Conservation (phyloP, 1,140 invertebrate species). For the Adoxophyes honmai region DNA sequence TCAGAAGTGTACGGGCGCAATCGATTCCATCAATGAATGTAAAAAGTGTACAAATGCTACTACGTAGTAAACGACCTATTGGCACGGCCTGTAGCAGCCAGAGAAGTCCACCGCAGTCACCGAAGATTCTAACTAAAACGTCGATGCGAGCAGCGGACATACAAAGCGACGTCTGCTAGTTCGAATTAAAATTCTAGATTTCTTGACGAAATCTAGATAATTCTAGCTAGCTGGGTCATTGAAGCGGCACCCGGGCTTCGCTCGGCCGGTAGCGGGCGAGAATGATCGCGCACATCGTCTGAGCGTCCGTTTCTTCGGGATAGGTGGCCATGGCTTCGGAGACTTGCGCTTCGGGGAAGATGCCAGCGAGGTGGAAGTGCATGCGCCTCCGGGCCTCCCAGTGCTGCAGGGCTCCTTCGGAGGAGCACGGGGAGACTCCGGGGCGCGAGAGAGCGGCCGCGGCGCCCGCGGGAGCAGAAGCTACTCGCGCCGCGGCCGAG, state of each 20-base stretch:
- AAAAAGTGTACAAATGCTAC: constrained; percentile 25
- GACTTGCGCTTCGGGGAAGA: constrained; percentile 94
- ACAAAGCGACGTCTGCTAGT: background rate
- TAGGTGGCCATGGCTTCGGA: constrained; percentile 88
- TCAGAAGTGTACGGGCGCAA: constrained; percentile 45
- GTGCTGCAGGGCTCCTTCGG: constrained; percentile 75
- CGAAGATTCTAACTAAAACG: constrained; percentile 10
- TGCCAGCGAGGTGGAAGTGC: constrained; percentile 90
- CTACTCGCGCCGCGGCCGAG: constrained; percentile 78
- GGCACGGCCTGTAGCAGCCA: background rate
- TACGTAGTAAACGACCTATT: constrained; percentile 9
- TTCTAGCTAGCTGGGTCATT: constrained; percentile 27
- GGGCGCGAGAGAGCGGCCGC: constrained; percentile 79
- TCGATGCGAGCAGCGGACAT: background rate
- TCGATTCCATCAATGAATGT: constrained; percentile 19
- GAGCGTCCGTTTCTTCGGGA: constrained; percentile 91
- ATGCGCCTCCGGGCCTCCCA: constrained; percentile 84
- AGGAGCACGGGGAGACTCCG: constrained; percentile 65
- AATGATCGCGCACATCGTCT: constrained; percentile 93
- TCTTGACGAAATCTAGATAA: constrained; percentile 41
- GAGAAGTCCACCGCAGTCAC: background rate
- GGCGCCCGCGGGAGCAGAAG: constrained; percentile 84
- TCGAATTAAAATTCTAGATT: constrained; percentile 39
- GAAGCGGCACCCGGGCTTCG: constrained; percentile 44
- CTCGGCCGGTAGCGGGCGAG: constrained; percentile 74